These are phyloP conservation scores for Adelosebastes latens DNA, from an alignment of 2,797 vertebrate genomes.

Conservation along the genomic window DNA sequence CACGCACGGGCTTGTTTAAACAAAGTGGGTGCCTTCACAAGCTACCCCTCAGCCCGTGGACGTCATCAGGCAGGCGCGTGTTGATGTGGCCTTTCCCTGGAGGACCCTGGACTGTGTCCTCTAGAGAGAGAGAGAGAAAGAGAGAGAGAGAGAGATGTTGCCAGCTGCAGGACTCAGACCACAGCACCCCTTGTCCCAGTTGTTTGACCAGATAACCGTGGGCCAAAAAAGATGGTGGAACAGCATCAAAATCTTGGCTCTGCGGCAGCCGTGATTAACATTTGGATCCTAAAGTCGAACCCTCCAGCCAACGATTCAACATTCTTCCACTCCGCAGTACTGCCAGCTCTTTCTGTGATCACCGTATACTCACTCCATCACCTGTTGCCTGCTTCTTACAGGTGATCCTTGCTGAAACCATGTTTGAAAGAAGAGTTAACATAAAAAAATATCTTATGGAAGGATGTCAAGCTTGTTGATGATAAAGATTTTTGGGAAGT, in stretches of 20 bases:
- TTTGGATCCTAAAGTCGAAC: constrained; percentile 30
- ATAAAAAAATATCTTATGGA: not conserved
- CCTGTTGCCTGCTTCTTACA: constrained; percentile 44
- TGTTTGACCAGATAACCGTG: constrained; percentile 59
- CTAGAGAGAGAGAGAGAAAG: constrained; percentile 4
- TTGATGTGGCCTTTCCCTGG: constrained; percentile 70
- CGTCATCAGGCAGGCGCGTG: constrained; percentile 69
- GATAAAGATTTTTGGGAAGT: not conserved
- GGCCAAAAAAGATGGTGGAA: constrained; percentile 48
- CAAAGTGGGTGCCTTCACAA: constrained; percentile 77
- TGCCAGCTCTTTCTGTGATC: constrained; percentile 29
- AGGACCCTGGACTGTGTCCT: constrained; percentile 55
- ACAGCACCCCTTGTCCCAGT: constrained; percentile 36
- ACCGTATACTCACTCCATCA: constrained; percentile 30
- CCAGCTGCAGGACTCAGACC: constrained; percentile 58
- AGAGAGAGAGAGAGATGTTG: constrained; percentile 23
- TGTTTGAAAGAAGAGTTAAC: not conserved
- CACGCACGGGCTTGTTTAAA: constrained; percentile 77
- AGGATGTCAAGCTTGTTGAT: not conserved
- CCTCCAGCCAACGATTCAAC: constrained; percentile 47
- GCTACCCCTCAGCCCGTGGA: constrained; percentile 61
- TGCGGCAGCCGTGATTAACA: constrained; percentile 27
- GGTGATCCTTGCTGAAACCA: constrained; percentile 14
- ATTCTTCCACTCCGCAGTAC: constrained; percentile 26
- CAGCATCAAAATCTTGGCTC: constrained; percentile 41